Evolutionary conservation across 2,113 vertebrate genomes (phyloP), one percentile per base, ranked within the genome.

Genomic region (Tringa solitaria): DNA sequence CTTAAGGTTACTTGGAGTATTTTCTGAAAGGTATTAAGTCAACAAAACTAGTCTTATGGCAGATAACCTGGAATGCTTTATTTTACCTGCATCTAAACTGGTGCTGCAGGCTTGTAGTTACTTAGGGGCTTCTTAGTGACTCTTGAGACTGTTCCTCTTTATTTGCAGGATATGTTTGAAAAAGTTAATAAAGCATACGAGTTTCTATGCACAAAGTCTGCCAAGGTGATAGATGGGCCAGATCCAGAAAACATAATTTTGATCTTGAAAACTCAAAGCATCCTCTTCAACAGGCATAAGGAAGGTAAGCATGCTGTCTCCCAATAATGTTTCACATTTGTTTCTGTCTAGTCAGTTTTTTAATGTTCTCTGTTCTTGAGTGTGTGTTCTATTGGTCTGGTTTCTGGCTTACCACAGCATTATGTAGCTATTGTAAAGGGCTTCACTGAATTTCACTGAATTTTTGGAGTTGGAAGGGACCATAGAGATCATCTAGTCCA

Each of bases 231-330:
- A 35, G 99, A 99, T 84, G 99, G 99, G 0, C 99, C 99, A 12
- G 99, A 99, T 97, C 99, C 99, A 75, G 99, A 99, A 96, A 99
- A 99, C 97, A 99, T 99, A 67, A 99, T 99, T 96, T 98, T 99
- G 92, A 99, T 99, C 96, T 98, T 99, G 87, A 99, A 99, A 98
- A 97, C 99, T 57, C 99, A 99, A 91, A 99, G 99, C 98, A 99
- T 99, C 86, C 99, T 99, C 72, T 99, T 99, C 97, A 99, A 99
- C 86, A 98, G 99, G 76, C 99, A 99, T 97, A 99, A 98, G 96
- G 98, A 99, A 98, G 99, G 99, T 99, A 94, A 95, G 43, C 13
- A 4, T 65, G 13, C 41, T 51, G 8, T 16, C 48, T 76, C 45
- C 39, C 43, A 41, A 37, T 9, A 20, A 35, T 43, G 15, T 50